phyloP scores from a whole-genome alignment of 53 echinoderm and acorn worm species.

The Holothuria scabra region DNA sequence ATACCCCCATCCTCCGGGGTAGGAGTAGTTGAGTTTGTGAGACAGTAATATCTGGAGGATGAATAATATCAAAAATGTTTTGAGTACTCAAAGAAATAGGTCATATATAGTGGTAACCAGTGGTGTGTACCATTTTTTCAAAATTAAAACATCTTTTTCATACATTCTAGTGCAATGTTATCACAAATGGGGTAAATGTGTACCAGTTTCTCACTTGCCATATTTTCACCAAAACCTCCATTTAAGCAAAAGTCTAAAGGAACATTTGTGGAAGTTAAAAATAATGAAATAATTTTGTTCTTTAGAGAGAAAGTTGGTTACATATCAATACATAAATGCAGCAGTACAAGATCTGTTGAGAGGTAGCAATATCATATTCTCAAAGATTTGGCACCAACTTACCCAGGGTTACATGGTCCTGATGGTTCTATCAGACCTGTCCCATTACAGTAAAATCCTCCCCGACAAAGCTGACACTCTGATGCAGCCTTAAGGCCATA shows the following conservation, averaged over 20 bases:
- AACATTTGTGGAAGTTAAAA: too few relatives aligned
- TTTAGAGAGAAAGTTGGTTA: too few relatives aligned
- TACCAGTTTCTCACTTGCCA: too few relatives aligned
- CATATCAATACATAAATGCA: too few relatives aligned
- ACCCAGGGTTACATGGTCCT: conserved; percentile 96
- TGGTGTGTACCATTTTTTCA: not conserved
- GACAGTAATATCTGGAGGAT: conserved; percentile 80
- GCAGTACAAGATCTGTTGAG: too few relatives aligned
- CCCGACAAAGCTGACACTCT: conserved; percentile 81
- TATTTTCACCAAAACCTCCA: too few relatives aligned
- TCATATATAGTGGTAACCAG: not conserved
- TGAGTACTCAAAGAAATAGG: not conserved
- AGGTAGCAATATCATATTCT: too few relatives aligned
- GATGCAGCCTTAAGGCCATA: conserved; percentile 57
- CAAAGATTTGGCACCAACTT: too few relatives aligned
- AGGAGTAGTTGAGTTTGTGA: conserved; percentile 73
- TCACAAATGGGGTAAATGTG: too few relatives aligned
- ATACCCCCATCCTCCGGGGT: conserved; percentile 87
- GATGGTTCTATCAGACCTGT: conserved; percentile 92
- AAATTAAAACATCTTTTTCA: not conserved
- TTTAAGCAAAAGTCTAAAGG: too few relatives aligned
- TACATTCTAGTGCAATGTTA: not conserved
- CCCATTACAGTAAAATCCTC: conserved; percentile 96
- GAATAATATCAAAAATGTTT: not conserved
- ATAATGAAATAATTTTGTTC: too few relatives aligned